phyloP scores from a whole-genome alignment of 2,113 vertebrate species.

The Progne subis region DNA sequence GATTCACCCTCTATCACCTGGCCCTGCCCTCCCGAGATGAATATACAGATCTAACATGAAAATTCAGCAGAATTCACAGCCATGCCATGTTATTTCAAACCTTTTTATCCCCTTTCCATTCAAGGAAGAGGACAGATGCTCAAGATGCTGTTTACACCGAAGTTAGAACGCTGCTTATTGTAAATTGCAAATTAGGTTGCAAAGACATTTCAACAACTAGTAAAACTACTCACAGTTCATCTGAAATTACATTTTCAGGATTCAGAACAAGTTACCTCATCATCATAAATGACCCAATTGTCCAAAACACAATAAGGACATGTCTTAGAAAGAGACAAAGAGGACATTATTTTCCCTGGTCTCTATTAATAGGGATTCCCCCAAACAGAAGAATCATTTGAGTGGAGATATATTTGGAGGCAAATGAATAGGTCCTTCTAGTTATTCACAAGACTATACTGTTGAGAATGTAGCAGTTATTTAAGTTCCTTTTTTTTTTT shows the following conservation, averaged over 20 bases:
- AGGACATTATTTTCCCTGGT: slow-evolving; percentile 28
- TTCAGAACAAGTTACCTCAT: slow-evolving; percentile 53
- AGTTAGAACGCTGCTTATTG: not conserved
- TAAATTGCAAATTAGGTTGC: slow-evolving; percentile 1
- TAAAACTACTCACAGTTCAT: slow-evolving; percentile 23
- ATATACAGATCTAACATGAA: fast-evolving
- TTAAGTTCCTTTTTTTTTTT: not conserved
- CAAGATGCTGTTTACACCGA: slow-evolving; percentile 4
- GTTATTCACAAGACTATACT: not conserved
- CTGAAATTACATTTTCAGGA: slow-evolving; percentile 50
- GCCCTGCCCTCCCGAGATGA: not conserved
- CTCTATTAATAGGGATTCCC: slow-evolving; percentile 62
- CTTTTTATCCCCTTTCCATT: not conserved
- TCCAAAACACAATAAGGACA: slow-evolving; percentile 53
- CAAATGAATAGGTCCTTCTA: slow-evolving; percentile 52
- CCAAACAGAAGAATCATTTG: slow-evolving; percentile 51
- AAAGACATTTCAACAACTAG: slow-evolving; percentile 21
- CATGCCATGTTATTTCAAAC: not conserved
- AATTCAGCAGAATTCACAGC: not conserved
- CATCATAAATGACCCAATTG: slow-evolving; percentile 60
- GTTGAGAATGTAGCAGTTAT: not conserved
- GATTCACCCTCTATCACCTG: fast-evolving
- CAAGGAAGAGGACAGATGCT: not conserved
- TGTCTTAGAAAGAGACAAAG: slow-evolving; percentile 51
- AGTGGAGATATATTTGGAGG: slow-evolving; percentile 30